A percentile compares a stretch with the other conserved stretches of the same genome.
Evolutionary conservation across 2,888 invertebrate genomes (phyloP).

Genomic region (Epirrhoe tristata): DNA sequence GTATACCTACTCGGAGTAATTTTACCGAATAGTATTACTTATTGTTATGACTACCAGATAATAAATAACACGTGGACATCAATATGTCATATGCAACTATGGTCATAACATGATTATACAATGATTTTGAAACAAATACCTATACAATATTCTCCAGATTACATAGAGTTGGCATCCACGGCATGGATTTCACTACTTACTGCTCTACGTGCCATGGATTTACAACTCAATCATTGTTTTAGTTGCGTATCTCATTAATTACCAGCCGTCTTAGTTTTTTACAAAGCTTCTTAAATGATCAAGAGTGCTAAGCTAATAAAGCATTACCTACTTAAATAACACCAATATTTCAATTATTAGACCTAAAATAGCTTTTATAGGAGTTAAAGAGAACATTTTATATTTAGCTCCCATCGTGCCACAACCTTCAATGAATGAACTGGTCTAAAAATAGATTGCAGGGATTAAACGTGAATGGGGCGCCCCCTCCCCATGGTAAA

Average conservation of each 20-base stretch:
- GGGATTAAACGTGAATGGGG: constrained; percentile 76
- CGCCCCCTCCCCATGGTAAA: constrained; percentile 59
- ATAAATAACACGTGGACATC: neutral
- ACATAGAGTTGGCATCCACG: no score
- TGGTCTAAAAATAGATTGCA: constrained; percentile 76
- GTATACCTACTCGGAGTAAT: no score
- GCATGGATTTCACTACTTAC: no score
- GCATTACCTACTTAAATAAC: neutral
- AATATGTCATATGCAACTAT: neutral
- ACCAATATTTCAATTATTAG: neutral
- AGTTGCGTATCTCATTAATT: neutral
- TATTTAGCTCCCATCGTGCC: constrained; percentile 27
- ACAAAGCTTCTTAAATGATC: neutral
- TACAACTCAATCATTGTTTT: no score
- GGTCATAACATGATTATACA: neutral
- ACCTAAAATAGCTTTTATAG: neutral
- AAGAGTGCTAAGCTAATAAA: neutral
- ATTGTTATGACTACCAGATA: neutral
- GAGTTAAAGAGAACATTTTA: neutral
- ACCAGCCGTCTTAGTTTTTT: neutral
- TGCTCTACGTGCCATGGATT: no score
- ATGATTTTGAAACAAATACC: neutral
- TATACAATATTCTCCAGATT: no score
- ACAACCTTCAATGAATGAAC: constrained; percentile 73
- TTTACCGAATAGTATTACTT: neutral